Conservation (phyloP, 1,140 invertebrate species). For the Orius insidiosus region DNA sequence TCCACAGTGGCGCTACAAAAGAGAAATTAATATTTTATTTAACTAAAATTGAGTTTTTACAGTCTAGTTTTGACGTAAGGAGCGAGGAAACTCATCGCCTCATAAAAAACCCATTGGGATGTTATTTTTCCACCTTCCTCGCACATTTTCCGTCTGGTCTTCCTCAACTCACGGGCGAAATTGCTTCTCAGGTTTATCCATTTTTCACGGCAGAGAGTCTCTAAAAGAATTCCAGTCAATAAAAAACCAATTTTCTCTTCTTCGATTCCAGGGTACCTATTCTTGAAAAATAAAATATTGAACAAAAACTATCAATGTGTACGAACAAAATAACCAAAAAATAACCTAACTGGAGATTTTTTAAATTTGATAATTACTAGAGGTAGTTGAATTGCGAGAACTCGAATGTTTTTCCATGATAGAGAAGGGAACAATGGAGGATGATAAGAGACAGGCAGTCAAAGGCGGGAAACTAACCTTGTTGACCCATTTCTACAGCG, state of each 20-base stretch:
- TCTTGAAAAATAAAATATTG: too few relatives aligned
- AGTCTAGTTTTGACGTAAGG: slow-evolving; percentile 15
- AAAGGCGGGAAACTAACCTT: slow-evolving; percentile 5
- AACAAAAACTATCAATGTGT: too few relatives aligned
- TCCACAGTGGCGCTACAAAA: slow-evolving; percentile 1
- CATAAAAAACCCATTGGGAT: slow-evolving; percentile 16
- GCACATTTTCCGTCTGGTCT: slow-evolving; percentile 10
- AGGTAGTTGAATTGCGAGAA: not conserved
- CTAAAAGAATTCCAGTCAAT: slow-evolving; percentile 9
- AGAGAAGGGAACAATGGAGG: not conserved
- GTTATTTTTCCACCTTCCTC: slow-evolving; percentile 10
- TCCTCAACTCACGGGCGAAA: slow-evolving; percentile 16
- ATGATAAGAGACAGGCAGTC: too few relatives aligned
- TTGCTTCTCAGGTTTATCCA: slow-evolving; percentile 17
- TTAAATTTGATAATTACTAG: too few relatives aligned
- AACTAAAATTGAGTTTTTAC: slow-evolving; percentile 7
- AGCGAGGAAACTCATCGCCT: slow-evolving; percentile 13
- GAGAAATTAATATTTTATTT: slow-evolving; percentile 2
- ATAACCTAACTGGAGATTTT: too few relatives aligned
- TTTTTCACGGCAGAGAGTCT: slow-evolving; percentile 17
- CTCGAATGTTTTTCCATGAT: not conserved
- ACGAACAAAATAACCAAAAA: too few relatives aligned
- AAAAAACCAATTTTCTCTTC: too few relatives aligned
- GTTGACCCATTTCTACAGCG: slow-evolving; percentile 9
- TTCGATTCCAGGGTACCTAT: too few relatives aligned